Base-by-base conservation (phyloP, 1,140 invertebrate genomes). In the Bactericera cockerelli region DNA sequence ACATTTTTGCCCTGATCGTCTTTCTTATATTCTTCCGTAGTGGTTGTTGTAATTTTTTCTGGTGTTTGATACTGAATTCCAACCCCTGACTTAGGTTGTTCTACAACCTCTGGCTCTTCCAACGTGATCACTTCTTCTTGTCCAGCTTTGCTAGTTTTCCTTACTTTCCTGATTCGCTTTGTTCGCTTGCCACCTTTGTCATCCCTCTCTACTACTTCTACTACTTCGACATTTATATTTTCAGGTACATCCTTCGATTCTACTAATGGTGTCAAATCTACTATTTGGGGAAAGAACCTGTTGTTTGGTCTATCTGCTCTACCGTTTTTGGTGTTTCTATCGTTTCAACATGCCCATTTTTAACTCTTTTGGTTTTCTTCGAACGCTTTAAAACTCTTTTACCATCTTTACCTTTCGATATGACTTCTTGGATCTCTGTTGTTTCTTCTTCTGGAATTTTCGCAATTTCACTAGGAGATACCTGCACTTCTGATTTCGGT, bases 111-210 rank as follows among this genome's bases (percentile, higher is more conserved):
- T 2, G 56, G 16, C 14, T 57, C 56, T 21, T 49, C 42, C 22
- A 49, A 49, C 6, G 42, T 49, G n/a, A 49, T 49, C 42, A 49
- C 42, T 22, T 49, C n/a, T 49, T 49, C 42, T 22, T n/a, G 14
- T 8, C 56, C 56, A 28, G 26, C 26, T 16, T 57, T 57, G 10
- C 16, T 31, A 2, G 21, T 21, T 33, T 57, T 26, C 19, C 31
- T 25, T 10, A 33, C 42, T n/a, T 22, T 57, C 36, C n/a, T 25
- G 6, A 31, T 22, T 57, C 33, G 26, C 26, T 31, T 19, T 14
- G 36, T 16, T 31, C 25, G 26, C 21, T 57, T 57, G 19, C 31
- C 16, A 57, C 56, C 56, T 57, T 31, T 57, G 21, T 57, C 56
- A 31, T 57, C 26, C 14, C 16, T 31, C 6, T 3, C 26, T 2